phyloP scores from a whole-genome alignment of 1,140 invertebrate genomes.

The Caenorhabditis tropicalis region DNA sequence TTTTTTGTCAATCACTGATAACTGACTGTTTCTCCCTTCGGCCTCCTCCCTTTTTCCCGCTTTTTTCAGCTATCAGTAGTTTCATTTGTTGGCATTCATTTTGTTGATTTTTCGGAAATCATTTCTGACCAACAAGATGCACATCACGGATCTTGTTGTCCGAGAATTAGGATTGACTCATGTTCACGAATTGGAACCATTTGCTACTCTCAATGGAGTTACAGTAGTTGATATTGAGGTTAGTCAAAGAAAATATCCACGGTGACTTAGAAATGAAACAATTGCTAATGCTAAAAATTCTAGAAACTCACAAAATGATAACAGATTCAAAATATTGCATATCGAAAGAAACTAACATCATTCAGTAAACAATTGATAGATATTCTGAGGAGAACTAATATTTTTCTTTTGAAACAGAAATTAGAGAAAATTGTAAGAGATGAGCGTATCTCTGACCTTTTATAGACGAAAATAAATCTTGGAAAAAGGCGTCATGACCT shows the following conservation, averaged over 20 bases:
- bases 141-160: not conserved
- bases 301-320: too few relatives aligned
- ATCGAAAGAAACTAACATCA: too few relatives aligned
- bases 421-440: too few relatives aligned
- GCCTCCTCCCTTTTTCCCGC: not conserved
- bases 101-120: not conserved
- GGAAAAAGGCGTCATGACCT: not conserved
- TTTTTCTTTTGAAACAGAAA: too few relatives aligned
- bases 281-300: too few relatives aligned
- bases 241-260: not conserved
- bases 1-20: constrained; percentile 17
- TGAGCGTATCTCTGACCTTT: too few relatives aligned
- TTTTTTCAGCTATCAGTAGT: not conserved
- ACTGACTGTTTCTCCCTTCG: not conserved
- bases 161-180: not conserved
- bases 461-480: not conserved
- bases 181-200: not conserved
- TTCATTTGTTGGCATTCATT: not conserved
- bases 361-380: too few relatives aligned
- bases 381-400: too few relatives aligned
- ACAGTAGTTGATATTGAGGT: not conserved
- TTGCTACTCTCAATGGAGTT: not conserved
- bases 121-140: not conserved
- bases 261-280: too few relatives aligned
- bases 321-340: too few relatives aligned